Evolutionary conservation across 2,797 vertebrate genomes (phyloP).

Genomic region (Hafferia zeledoni): DNA sequence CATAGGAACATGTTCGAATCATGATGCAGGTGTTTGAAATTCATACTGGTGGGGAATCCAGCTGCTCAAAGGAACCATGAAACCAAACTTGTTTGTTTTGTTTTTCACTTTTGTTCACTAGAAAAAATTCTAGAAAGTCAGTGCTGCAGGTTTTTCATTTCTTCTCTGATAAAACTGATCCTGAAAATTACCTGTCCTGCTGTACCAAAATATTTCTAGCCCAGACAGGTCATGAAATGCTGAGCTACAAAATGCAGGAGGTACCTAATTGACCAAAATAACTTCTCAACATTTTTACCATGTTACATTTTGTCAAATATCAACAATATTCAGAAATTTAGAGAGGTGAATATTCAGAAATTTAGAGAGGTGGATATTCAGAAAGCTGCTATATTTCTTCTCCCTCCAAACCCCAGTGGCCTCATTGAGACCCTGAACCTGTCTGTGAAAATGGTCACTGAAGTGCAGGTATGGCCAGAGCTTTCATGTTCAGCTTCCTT

Average conservation of each 20-base stretch:
- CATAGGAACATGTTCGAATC: not conserved
- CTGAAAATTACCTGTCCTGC: not conserved
- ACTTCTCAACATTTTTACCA: not conserved
- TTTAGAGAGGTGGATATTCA: not conserved
- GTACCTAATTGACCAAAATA: not conserved
- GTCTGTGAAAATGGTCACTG: not conserved
- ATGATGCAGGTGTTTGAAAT: slow-evolving; percentile 43
- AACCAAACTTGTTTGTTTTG: not conserved
- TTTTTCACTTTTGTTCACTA: not conserved
- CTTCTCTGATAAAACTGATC: not conserved
- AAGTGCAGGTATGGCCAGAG: not conserved
- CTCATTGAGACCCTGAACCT: not conserved
- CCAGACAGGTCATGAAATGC: not conserved
- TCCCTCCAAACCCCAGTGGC: not conserved
- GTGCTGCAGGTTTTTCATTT: not conserved
- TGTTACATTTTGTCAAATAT: not conserved
- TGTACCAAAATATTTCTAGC: not conserved
- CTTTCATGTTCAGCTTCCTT: not conserved
- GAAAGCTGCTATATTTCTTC: not conserved
- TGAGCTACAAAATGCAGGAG: not conserved
- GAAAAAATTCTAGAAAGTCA: not conserved
- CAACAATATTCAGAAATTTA: not conserved
- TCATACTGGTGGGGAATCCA: not conserved
- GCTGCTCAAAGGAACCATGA: not conserved
- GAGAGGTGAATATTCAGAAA: not conserved